Conservation (phyloP, 2,797 vertebrate species). For the Poeciliopsis turneri region DNA sequence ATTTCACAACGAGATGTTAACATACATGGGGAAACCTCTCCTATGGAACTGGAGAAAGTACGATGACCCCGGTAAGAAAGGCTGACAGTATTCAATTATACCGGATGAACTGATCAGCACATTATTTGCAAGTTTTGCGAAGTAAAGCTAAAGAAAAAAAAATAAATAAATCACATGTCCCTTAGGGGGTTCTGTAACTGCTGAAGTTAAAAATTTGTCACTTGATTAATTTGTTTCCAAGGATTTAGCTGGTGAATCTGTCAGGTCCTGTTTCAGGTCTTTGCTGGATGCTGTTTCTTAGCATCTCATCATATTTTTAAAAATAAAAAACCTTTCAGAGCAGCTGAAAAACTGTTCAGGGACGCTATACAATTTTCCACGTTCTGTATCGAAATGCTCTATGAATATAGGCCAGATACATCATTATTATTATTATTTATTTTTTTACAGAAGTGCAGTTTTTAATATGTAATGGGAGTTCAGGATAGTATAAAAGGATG, state of each 20-base stretch:
- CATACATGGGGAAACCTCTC: too few relatives aligned
- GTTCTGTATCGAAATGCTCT: background rate
- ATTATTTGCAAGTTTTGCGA: too few relatives aligned
- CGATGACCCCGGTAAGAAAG: too few relatives aligned
- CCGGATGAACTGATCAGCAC: too few relatives aligned
- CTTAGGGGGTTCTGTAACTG: accelerated
- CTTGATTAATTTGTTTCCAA: background rate
- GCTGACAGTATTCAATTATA: too few relatives aligned
- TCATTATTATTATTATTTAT: background rate
- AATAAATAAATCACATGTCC: too few relatives aligned
- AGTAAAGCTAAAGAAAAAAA: too few relatives aligned
- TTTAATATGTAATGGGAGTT: background rate
- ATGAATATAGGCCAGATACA: background rate
- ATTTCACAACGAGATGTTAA: too few relatives aligned
- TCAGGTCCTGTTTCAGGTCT: background rate
- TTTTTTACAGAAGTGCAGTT: background rate
- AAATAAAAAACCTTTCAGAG: background rate
- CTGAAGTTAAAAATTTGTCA: background rate
- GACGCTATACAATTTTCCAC: background rate
- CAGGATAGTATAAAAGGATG: background rate
- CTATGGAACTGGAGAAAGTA: too few relatives aligned
- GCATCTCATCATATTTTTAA: background rate
- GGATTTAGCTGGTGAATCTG: background rate
- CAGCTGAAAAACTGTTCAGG: constrained; percentile 1
- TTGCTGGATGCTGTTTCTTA: background rate